A percentile compares a stretch with the other conserved stretches of the same genome.
Conservation (phyloP, 2,888 invertebrate species). For the Pseudococcus longispinus region DNA sequence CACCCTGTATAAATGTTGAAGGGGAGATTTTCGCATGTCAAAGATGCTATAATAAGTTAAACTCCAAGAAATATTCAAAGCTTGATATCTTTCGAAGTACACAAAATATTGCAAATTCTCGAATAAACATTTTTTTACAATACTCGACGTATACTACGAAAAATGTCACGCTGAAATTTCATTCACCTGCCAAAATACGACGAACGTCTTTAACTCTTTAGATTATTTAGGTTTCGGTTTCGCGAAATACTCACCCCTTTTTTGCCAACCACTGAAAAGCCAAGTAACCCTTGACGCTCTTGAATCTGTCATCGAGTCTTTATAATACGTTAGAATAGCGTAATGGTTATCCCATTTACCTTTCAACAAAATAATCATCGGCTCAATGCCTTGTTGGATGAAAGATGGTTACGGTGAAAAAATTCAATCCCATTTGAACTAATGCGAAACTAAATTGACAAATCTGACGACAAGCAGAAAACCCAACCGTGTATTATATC, state of each 20-base stretch:
- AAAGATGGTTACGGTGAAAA: constrained; percentile 17
- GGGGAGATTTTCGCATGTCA: no score
- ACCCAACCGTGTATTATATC: not conserved
- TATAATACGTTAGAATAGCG: constrained; percentile 6
- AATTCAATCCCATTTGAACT: constrained; percentile 11
- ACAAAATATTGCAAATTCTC: not conserved
- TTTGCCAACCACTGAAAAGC: constrained; percentile 5
- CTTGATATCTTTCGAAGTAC: not conserved
- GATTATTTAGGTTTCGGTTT: not conserved
- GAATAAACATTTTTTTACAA: no score
- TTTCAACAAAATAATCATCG: constrained; percentile 30
- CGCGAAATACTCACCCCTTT: not conserved
- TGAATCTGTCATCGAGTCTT: constrained; percentile 30
- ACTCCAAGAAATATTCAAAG: no score
- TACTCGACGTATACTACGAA: no score
- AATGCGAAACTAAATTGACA: constrained; percentile 27
- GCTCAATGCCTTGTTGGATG: constrained; percentile 3
- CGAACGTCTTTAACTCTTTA: not conserved
- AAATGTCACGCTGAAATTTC: not conserved
- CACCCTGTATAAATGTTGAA: no score
- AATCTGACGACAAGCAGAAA: constrained; percentile 1
- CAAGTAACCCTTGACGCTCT: constrained; percentile 4
- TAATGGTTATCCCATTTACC: constrained; percentile 27
- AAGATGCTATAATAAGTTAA: no score
- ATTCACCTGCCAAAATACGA: not conserved